Conservation (phyloP, 1,140 invertebrate genomes). For the Zelostemma sp. region DNA sequence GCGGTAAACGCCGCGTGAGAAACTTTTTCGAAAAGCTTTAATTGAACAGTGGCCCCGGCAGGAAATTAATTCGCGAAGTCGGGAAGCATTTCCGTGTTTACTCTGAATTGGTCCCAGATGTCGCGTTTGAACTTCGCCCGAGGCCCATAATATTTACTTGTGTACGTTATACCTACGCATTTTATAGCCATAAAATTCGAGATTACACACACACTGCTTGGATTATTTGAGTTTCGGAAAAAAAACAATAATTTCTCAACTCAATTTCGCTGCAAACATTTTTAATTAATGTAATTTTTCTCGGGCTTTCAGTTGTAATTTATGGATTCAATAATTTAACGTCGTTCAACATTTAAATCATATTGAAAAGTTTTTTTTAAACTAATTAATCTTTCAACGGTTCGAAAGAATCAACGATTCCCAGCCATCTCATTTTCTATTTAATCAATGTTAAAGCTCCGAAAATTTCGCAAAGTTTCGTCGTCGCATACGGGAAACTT, state of each 20-base stretch:
- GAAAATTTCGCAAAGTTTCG: background rate
- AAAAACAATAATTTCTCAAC: too few relatives aligned
- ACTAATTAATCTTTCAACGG: too few relatives aligned
- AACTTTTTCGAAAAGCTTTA: slow-evolving; percentile 33
- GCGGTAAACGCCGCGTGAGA: background rate
- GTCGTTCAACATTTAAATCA: too few relatives aligned
- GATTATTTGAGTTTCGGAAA: too few relatives aligned
- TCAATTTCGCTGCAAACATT: too few relatives aligned
- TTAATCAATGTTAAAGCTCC: background rate
- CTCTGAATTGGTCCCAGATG: slow-evolving; percentile 46
- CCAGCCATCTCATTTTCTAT: background rate
- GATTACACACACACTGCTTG: background rate
- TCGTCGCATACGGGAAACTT: background rate
- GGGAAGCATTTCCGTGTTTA: slow-evolving; percentile 53
- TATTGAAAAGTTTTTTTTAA: too few relatives aligned
- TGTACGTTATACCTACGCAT: background rate
- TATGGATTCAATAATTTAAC: too few relatives aligned
- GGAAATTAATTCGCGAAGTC: slow-evolving; percentile 45
- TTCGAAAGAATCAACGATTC: too few relatives aligned
- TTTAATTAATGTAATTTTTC: too few relatives aligned
- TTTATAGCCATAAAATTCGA: slow-evolving; percentile 1
- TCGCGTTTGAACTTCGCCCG: slow-evolving; percentile 44
- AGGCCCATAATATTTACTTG: slow-evolving; percentile 8
- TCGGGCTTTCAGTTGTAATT: too few relatives aligned
- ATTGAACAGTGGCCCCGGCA: slow-evolving; percentile 30